Evolutionary conservation across 2,113 vertebrate species (phyloP).

Genomic region (Okapia johnstoni): DNA sequence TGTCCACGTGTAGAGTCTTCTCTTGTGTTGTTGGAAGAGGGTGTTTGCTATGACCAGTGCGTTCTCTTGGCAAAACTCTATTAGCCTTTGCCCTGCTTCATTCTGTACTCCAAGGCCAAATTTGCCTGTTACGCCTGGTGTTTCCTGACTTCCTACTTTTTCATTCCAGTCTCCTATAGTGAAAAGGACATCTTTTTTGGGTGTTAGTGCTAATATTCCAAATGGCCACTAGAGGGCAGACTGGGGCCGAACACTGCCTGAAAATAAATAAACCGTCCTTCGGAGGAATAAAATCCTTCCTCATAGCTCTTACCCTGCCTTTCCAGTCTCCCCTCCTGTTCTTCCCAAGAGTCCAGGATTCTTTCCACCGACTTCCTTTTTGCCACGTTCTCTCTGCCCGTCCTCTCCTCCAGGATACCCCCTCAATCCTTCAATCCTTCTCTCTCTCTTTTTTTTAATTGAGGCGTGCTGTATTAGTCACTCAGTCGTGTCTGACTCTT

Average conservation of each 20-base stretch:
- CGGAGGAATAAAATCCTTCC: not conserved
- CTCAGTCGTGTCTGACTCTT: not conserved
- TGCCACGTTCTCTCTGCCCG: not conserved
- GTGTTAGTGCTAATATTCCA: not conserved
- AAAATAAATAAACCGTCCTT: not conserved
- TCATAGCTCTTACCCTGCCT: not conserved
- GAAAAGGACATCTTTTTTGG: too few relatives aligned
- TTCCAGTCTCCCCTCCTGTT: not conserved
- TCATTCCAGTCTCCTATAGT: too few relatives aligned
- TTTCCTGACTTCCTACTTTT: too few relatives aligned
- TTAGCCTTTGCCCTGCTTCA: too few relatives aligned
- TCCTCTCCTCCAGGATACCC: not conserved
- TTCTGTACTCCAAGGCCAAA: too few relatives aligned
- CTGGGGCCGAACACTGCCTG: not conserved
- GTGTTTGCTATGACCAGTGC: too few relatives aligned
- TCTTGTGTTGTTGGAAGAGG: too few relatives aligned
- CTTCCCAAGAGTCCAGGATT: not conserved
- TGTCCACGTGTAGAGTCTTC: too few relatives aligned
- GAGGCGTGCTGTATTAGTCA: not conserved
- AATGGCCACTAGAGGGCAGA: constrained; percentile 22
- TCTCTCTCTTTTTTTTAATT: not conserved
- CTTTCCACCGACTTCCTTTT: not conserved
- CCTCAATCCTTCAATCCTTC: not conserved
- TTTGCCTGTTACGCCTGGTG: too few relatives aligned
- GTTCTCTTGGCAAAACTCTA: too few relatives aligned